phyloP scores from a whole-genome alignment of 2,797 vertebrate species.

The Choloepus didactylus region DNA sequence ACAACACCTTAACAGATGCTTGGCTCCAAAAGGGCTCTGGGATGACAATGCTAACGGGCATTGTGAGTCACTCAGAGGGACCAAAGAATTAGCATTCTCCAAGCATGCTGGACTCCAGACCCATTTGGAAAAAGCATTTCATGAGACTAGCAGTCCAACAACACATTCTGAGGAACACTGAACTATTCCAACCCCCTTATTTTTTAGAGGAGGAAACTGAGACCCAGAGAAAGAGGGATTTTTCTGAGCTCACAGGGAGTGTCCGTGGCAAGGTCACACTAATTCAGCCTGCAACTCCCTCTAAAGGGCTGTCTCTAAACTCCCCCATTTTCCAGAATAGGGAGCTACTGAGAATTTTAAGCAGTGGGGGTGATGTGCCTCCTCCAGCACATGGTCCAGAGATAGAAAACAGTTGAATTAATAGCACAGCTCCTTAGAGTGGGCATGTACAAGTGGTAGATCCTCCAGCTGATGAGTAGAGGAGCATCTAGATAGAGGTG shows the following conservation, averaged over 20 bases:
- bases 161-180: background rate
- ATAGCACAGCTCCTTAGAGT: conserved; percentile 38
- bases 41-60: background rate
- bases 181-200: background rate
- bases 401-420: conserved; percentile 61
- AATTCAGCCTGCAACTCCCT: background rate
- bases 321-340: background rate
- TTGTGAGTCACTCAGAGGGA: background rate
- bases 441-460: conserved; percentile 30
- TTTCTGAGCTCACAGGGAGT: background rate
- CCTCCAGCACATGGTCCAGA: conserved; percentile 36
- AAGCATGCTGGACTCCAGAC: background rate
- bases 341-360: background rate
- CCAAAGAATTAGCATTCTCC: background rate
- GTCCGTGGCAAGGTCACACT: background rate
- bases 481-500: background rate
- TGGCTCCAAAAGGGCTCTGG: background rate
- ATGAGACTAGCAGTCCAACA: background rate
- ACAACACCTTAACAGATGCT: background rate
- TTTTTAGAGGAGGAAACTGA: conserved; percentile 3
- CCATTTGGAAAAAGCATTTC: conserved; percentile 21
- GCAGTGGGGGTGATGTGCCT: background rate
- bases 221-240: background rate
- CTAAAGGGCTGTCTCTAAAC: background rate
- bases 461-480: background rate